A percentile compares a stretch with the other conserved stretches of the same genome.
Conservation (phyloP, 2,888 invertebrate species). For the Pterostichus madidus region DNA sequence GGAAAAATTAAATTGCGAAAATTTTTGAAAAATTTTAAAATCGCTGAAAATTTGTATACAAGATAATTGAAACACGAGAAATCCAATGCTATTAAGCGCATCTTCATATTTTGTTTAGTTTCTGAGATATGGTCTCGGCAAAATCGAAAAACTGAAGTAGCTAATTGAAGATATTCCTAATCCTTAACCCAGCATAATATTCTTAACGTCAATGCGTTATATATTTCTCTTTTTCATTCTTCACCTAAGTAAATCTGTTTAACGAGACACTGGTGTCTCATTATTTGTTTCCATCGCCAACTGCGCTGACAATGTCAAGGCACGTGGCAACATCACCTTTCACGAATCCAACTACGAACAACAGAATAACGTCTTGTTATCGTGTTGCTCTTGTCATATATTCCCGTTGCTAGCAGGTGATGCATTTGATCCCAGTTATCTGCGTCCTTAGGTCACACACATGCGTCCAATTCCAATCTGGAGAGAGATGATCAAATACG, state of each 20-base stretch:
- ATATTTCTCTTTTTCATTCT: not conserved
- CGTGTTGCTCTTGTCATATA: not conserved
- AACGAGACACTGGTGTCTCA: slow-evolving; percentile 21
- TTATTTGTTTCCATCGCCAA: slow-evolving; percentile 32
- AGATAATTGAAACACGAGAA: too few relatives aligned
- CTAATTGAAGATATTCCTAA: slow-evolving; percentile 10
- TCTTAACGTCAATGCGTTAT: not conserved
- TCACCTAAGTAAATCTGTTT: slow-evolving; percentile 11
- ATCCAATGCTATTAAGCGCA: too few relatives aligned
- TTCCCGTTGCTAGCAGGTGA: not conserved
- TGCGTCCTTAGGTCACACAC: too few relatives aligned
- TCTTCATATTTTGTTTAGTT: too few relatives aligned
- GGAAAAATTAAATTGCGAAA: too few relatives aligned
- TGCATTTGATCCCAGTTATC: too few relatives aligned
- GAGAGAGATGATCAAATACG: too few relatives aligned
- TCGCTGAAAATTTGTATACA: too few relatives aligned
- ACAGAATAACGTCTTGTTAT: slow-evolving; percentile 15
- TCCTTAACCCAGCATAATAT: slow-evolving; percentile 8
- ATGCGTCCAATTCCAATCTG: too few relatives aligned
- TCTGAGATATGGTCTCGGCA: too few relatives aligned
- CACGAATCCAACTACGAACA: not conserved
- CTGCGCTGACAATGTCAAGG: not conserved
- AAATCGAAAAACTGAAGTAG: too few relatives aligned
- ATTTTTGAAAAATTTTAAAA: too few relatives aligned
- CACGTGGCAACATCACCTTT: not conserved